These are phyloP conservation scores for Polymixis flavicincta DNA, from an alignment of 2,888 invertebrate species.

Conservation along the genomic window DNA sequence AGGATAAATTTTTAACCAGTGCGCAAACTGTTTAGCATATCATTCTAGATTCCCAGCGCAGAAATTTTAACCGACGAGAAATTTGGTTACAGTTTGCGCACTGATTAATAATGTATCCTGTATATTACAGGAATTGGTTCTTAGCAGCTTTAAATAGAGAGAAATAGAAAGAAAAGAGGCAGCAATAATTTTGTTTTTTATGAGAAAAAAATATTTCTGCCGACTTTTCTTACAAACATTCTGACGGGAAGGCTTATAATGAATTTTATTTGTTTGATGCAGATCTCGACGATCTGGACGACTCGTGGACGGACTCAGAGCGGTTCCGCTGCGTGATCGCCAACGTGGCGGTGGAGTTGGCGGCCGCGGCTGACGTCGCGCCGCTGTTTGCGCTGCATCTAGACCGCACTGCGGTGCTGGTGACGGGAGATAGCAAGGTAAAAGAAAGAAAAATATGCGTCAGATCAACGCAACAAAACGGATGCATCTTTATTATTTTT, in stretches of 20 bases:
- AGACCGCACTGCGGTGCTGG: slow-evolving; percentile 72
- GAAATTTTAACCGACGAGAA: too few relatives aligned
- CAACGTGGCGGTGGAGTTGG: slow-evolving; percentile 74
- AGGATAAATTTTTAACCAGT: too few relatives aligned
- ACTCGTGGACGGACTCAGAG: slow-evolving; percentile 44
- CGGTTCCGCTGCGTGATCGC: slow-evolving; percentile 72
- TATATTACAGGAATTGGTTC: neutral
- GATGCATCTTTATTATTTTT: neutral
- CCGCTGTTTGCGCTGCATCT: slow-evolving; percentile 80
- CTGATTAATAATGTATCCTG: too few relatives aligned
- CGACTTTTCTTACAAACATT: neutral
- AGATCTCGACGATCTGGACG: slow-evolving; percentile 56
- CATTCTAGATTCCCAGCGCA: too few relatives aligned
- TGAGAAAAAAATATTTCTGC: neutral
- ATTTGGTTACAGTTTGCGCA: too few relatives aligned
- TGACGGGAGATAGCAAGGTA: slow-evolving; percentile 72
- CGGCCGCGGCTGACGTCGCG: slow-evolving; percentile 69
- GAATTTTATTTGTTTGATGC: neutral
- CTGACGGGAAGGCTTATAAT: neutral
- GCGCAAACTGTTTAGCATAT: too few relatives aligned
- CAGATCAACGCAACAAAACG: neutral
- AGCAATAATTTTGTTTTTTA: neutral
- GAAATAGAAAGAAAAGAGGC: too few relatives aligned
- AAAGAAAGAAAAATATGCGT: neutral
- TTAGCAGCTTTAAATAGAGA: too few relatives aligned